These are phyloP conservation scores for Cynopterus sphinx DNA, from an alignment of 2,797 vertebrate genomes.

Conservation along the genomic window DNA sequence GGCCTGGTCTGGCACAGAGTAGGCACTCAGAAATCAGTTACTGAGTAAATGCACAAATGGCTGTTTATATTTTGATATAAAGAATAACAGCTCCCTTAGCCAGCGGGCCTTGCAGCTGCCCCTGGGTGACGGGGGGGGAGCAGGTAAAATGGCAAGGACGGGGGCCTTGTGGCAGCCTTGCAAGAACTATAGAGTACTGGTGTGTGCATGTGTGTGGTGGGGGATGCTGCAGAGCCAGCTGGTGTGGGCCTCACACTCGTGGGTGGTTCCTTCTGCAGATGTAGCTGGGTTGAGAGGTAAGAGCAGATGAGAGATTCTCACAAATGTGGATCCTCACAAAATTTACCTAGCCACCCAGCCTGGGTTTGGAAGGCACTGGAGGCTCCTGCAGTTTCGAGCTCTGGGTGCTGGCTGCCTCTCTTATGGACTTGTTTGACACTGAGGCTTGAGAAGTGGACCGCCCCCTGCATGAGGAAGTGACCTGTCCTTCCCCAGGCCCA, in stretches of 20 bases:
- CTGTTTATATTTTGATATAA: slow-evolving; percentile 56
- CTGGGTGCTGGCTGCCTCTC: neutral
- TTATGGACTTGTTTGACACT: neutral
- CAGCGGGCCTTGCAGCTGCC: slow-evolving; percentile 7
- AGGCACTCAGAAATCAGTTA: slow-evolving; percentile 47
- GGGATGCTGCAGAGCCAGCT: neutral
- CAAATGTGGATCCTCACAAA: neutral
- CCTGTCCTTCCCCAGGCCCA: neutral
- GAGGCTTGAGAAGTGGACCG: neutral
- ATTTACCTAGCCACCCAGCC: neutral
- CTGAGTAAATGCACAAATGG: slow-evolving; percentile 55
- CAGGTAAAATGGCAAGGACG: neutral
- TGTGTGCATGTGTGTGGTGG: neutral
- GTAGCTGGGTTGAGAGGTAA: neutral
- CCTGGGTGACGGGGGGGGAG: neutral
- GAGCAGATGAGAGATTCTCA: neutral
- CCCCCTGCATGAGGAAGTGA: neutral
- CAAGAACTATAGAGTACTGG: neutral
- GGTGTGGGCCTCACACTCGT: neutral
- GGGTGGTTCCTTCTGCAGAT: neutral
- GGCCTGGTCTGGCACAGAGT: slow-evolving; percentile 37
- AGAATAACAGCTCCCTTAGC: neutral
- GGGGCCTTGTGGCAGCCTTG: neutral
- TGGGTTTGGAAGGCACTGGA: neutral
- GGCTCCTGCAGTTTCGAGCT: neutral